These are phyloP conservation scores for Tenthredo scrophulariae DNA, from an alignment of 2,888 invertebrate species.

Conservation along the genomic window DNA sequence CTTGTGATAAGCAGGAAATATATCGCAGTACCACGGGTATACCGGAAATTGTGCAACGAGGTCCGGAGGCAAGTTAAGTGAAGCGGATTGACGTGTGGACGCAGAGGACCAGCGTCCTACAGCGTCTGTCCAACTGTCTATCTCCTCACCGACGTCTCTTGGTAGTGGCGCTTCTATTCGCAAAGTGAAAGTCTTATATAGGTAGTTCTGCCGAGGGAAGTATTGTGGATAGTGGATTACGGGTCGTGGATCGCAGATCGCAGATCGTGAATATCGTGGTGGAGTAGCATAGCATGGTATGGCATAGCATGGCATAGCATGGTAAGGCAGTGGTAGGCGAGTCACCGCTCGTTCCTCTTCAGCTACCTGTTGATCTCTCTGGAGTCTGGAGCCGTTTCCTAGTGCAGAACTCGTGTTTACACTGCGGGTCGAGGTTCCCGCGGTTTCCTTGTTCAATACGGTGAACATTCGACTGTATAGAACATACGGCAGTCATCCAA, in stretches of 20 bases:
- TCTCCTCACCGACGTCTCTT: constrained; percentile 65
- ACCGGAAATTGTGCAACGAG: constrained; percentile 69
- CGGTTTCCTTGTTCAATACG: constrained; percentile 43
- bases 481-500: constrained; percentile 8
- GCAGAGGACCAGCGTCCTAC: constrained; percentile 34
- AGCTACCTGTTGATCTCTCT: constrained; percentile 46
- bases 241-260: constrained; percentile 42
- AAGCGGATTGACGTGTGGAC: constrained; percentile 49
- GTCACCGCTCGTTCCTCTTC: constrained; percentile 35
- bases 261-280: constrained; percentile 49
- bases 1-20: constrained; percentile 37
- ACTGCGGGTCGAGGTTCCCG: constrained; percentile 49
- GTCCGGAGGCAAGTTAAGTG: constrained; percentile 65
- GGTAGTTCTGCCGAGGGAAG: constrained; percentile 34
- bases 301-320: not conserved
- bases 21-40: constrained; percentile 3
- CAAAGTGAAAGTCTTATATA: constrained; percentile 70
- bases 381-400: constrained; percentile 33
- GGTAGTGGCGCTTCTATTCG: constrained; percentile 64
- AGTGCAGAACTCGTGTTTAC: constrained; percentile 50
- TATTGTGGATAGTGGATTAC: constrained; percentile 31
- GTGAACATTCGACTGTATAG: constrained; percentile 15
- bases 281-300: not conserved
- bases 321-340: constrained; percentile 6
- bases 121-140: not conserved